These are phyloP conservation scores for Enteromius argenteus DNA, from an alignment of 2,797 vertebrate species.

Conservation along the genomic window DNA sequence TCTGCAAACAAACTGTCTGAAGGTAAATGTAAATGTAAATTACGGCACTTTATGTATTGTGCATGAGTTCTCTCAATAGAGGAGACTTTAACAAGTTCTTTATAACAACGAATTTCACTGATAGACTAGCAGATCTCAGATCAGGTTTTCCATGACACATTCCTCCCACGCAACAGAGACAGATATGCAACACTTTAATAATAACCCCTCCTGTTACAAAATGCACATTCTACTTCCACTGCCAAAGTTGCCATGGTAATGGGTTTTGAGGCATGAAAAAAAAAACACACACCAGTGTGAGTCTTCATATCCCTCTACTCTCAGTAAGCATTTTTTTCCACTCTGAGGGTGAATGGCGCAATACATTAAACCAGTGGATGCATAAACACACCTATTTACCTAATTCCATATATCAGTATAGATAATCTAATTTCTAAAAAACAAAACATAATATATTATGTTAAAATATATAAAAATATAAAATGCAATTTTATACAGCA, in stretches of 20 bases:
- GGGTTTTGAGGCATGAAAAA: constrained; percentile 53
- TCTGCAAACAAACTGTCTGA: neutral
- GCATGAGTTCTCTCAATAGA: neutral
- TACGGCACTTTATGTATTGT: neutral
- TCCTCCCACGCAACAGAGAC: constrained; percentile 47
- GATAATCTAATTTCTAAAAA: neutral
- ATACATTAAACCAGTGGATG: neutral
- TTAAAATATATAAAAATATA: neutral
- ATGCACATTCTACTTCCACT: constrained; percentile 15
- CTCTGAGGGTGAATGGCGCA: neutral
- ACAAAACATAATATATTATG: neutral
- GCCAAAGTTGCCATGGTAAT: constrained; percentile 63
- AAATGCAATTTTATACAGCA: neutral
- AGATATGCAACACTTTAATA: constrained; percentile 51
- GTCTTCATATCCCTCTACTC: constrained; percentile 35
- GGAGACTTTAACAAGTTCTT: neutral
- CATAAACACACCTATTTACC: neutral
- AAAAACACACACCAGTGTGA: constrained; percentile 12
- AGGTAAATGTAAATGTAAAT: neutral
- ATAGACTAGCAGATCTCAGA: constrained; percentile 24
- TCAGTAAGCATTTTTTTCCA: neutral
- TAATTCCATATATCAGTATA: neutral
- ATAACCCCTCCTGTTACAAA: constrained; percentile 45
- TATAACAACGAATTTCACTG: neutral
- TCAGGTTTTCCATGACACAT: constrained; percentile 26